Conservation (phyloP, 2,888 invertebrate species). For the Philonicus albiceps region DNA sequence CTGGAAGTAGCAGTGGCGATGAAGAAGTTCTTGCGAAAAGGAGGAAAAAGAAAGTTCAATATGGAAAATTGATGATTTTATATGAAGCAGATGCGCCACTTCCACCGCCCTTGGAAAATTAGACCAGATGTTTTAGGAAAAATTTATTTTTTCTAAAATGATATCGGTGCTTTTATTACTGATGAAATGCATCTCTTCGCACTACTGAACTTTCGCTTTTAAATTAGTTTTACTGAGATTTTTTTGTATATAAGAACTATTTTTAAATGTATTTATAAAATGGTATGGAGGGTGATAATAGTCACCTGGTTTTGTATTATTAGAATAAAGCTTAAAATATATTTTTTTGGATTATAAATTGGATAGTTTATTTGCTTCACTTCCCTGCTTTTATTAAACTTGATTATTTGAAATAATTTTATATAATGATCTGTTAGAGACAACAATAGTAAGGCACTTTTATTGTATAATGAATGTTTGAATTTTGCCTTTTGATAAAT, state of each 20-base stretch:
- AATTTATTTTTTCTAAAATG: not conserved
- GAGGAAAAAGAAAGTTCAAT: conserved; percentile 61
- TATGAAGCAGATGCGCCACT: conserved; percentile 71
- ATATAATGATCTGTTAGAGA: too few relatives aligned
- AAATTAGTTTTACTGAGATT: not conserved
- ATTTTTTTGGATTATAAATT: not conserved
- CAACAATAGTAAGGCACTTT: too few relatives aligned
- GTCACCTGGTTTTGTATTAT: not conserved
- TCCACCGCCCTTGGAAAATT: conserved; percentile 60
- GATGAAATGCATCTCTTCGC: not conserved
- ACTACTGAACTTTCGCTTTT: not conserved
- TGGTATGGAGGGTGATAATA: not conserved
- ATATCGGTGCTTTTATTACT: not conserved
- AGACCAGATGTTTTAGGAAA: not conserved
- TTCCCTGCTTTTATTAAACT: not conserved
- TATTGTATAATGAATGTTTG: too few relatives aligned
- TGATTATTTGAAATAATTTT: not conserved
- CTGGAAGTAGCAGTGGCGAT: conserved; percentile 62
- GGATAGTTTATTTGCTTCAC: not conserved
- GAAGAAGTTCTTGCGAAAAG: conserved; percentile 51
- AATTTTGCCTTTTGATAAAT: too few relatives aligned
- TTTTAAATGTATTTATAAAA: not conserved
- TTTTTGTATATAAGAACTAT: not conserved
- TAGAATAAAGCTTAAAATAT: not conserved
- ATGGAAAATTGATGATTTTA: conserved; percentile 67